phyloP scores from a whole-genome alignment of 2,113 vertebrate species.

The Sigmodon hispidus region DNA sequence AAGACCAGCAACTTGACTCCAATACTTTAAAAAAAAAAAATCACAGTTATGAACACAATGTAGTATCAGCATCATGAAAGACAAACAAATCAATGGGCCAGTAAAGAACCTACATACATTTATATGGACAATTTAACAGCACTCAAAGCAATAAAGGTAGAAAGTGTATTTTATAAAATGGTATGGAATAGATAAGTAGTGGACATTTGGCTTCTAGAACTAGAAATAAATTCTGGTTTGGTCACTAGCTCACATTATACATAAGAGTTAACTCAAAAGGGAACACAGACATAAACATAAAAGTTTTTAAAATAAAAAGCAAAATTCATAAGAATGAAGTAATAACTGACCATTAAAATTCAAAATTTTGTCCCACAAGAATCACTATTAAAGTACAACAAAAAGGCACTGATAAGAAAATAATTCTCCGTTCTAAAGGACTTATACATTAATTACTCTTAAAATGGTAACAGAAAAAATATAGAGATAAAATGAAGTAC shows the following conservation, averaged over 20 bases:
- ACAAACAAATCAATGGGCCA: background rate
- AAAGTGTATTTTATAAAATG: conserved; percentile 23
- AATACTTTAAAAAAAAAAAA: background rate
- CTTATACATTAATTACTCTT: background rate
- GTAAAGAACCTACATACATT: background rate
- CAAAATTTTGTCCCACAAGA: background rate
- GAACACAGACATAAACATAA: conserved; percentile 13
- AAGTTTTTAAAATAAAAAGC: background rate
- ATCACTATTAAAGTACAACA: background rate
- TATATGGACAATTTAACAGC: background rate
- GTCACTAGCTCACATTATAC: background rate
- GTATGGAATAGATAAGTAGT: background rate
- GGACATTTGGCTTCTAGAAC: background rate
- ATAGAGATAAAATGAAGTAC: conserved; percentile 16
- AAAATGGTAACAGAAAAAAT: background rate
- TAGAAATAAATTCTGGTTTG: background rate
- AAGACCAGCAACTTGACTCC: conserved; percentile 2
- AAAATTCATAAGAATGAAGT: background rate
- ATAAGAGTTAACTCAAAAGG: conserved; percentile 25
- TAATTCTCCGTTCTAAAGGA: background rate
- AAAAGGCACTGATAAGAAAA: background rate
- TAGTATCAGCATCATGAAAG: background rate
- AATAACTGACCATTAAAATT: background rate
- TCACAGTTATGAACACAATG: background rate
- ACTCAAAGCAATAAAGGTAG: background rate